Conservation (phyloP, 2,113 vertebrate genomes). For the Oceanodroma tethys region DNA sequence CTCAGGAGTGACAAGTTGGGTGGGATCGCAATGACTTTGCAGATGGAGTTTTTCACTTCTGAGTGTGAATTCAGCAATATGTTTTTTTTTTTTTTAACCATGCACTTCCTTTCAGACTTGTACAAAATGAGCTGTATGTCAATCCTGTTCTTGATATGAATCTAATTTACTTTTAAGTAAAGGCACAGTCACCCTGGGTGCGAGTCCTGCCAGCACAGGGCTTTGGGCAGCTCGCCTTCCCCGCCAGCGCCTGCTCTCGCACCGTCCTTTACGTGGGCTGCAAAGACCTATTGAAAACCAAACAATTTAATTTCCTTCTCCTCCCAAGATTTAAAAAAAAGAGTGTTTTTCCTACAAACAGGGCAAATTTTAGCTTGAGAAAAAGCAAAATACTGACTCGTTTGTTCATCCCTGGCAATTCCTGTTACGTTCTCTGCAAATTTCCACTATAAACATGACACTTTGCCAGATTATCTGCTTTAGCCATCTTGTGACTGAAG, state of each 20-base stretch:
- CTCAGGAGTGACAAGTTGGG: neutral
- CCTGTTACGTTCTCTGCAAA: neutral
- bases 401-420: neutral
- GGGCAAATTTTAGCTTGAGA: neutral
- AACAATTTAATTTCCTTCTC: neutral
- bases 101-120: neutral
- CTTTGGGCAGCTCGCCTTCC: neutral
- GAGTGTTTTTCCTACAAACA: neutral
- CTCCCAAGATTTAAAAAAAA: neutral
- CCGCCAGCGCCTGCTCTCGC: neutral
- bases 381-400: neutral
- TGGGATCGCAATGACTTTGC: neutral
- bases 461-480: conserved; percentile 2
- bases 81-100: neutral
- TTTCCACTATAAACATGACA: neutral
- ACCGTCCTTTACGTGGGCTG: neutral
- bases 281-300: neutral
- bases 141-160: fast-evolving
- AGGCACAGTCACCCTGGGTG: neutral
- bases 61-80: neutral
- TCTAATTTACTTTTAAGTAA: neutral
- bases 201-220: neutral
- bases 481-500: conserved; percentile 3
- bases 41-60: neutral
- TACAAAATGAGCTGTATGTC: neutral